Conservation (phyloP, 2,797 vertebrate species). For the Pagetopsis macropterus region DNA sequence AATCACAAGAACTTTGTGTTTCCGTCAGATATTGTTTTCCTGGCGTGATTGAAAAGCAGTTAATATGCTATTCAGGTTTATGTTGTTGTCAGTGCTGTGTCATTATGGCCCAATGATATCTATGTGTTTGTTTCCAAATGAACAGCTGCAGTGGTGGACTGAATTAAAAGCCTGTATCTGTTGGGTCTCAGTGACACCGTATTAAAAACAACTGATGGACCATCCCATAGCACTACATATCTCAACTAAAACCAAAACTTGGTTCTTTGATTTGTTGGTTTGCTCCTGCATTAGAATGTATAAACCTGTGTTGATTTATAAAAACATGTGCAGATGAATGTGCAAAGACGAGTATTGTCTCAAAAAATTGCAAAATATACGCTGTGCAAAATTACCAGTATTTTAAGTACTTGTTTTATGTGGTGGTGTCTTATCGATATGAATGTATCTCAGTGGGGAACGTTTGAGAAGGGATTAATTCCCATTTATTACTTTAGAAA, state of each 20-base stretch:
- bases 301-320: conserved; percentile 32
- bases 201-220: conserved; percentile 30
- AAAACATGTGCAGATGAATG: conserved; percentile 19
- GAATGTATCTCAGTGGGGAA: conserved; percentile 20
- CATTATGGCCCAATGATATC: conserved; percentile 3
- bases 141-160: background rate
- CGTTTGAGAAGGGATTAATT: conserved; percentile 34
- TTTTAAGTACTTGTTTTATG: conserved; percentile 10
- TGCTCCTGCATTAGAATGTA: conserved; percentile 30
- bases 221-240: conserved; percentile 17
- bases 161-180: conserved; percentile 30
- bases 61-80: conserved; percentile 12
- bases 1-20: conserved; percentile 4
- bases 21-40: conserved; percentile 20
- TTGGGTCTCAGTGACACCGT: conserved; percentile 12
- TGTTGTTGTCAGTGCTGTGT: conserved; percentile 19
- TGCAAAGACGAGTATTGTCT: conserved; percentile 19
- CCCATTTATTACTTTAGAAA: conserved; percentile 12
- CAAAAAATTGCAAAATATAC: conserved; percentile 17
- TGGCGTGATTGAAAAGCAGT: conserved; percentile 12
- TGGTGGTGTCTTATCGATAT: conserved; percentile 19
- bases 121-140: conserved; percentile 22
- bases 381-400: background rate
- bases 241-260: conserved; percentile 39
- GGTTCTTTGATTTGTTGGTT: conserved; percentile 33